Percentiles rank a stretch among this genome's conserved stretches.
phyloP scores from a whole-genome alignment of 2,888 invertebrate species.

The Apamea sordens region DNA sequence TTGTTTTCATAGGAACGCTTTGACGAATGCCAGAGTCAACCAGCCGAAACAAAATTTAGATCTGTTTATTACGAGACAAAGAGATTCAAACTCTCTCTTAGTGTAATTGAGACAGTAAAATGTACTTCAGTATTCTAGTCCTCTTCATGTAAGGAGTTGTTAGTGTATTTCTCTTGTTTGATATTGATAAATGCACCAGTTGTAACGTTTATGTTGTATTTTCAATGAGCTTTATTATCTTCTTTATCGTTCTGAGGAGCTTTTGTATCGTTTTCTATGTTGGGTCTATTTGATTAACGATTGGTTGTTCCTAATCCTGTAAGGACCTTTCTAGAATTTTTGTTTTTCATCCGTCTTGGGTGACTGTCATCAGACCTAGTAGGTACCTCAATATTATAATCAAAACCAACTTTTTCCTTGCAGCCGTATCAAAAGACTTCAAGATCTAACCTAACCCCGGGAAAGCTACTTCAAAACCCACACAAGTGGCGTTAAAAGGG shows the following conservation, averaged over 20 bases:
- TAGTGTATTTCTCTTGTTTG: conserved; percentile 45
- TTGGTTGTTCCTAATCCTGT: not conserved
- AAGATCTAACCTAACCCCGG: conserved; percentile 51
- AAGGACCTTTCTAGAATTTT: not conserved
- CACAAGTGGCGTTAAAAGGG: conserved; percentile 75
- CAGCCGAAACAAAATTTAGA: conserved; percentile 71
- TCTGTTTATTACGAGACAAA: conserved; percentile 72
- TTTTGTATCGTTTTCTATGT: conserved; percentile 16
- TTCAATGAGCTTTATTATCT: conserved; percentile 35
- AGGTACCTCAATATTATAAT: conserved; percentile 24
- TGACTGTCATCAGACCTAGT: not conserved
- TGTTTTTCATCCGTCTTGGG: not conserved
- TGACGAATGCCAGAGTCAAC: conserved; percentile 75
- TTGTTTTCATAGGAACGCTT: conserved; percentile 75
- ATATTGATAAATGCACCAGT: conserved; percentile 47
- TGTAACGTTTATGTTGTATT: conserved; percentile 55
- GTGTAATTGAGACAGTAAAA: conserved; percentile 68
- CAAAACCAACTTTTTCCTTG: conserved; percentile 22
- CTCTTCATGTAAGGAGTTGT: conserved; percentile 45
- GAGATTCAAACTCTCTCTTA: conserved; percentile 67
- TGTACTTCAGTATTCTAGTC: conserved; percentile 50
- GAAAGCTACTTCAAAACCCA: conserved; percentile 60
- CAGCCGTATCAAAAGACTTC: conserved; percentile 40
- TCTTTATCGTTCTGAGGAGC: conserved; percentile 18
- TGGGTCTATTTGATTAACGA: conserved; percentile 1